Base-by-base conservation (phyloP, 2,113 vertebrate genomes). In the Lipophrys pholis region DNA sequence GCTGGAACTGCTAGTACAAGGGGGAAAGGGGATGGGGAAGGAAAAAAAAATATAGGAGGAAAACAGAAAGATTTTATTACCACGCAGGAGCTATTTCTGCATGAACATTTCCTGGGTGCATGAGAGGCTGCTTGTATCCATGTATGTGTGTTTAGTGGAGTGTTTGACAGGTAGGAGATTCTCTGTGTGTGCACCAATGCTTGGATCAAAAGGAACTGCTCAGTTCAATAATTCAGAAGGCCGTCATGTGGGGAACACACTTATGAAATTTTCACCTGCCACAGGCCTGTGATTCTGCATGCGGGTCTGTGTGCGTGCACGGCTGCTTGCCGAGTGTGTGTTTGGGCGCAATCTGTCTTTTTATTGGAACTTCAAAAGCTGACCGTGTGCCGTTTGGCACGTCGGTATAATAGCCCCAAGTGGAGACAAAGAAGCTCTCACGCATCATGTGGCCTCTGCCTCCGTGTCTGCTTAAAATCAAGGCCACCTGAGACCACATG, bases 161-260 rank as follows among this genome's bases (percentile, higher is more conserved):
- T 78, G 81, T 81, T 78, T 85, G 87, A 87, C 83, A 83, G 85
- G 86, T 84, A 84, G 74, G 76, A 78, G 53, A 80, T 87, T 70
- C 77, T 65, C 60, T 53, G 59, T 72, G 83, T 70, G 78, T 54
- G 67, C 82, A 73, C 73, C 77, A 77, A 78, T 65, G 78, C 52
- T 9, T 16, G 61, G 82, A 90, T 90, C 86, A 90, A 90, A 83
- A 90, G 82, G 76, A 84, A 52, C 54, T 16, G 69, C 79, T 77
- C 73, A 69, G 77, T 80, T 91, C 82, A 92, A 91, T 92, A 90
- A 91, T 92, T 92, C 86, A 91, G 69, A 40, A 51, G 68, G 58
- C 76, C 49, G 43, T 81, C 72, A 64, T 76, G 80, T 68, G 71
- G 81, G 76, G 84, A 77, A 84, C 66, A 73, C 71, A 79, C 78